Conservation (phyloP, 2,888 invertebrate genomes). For the Drosophila gaucha region DNA sequence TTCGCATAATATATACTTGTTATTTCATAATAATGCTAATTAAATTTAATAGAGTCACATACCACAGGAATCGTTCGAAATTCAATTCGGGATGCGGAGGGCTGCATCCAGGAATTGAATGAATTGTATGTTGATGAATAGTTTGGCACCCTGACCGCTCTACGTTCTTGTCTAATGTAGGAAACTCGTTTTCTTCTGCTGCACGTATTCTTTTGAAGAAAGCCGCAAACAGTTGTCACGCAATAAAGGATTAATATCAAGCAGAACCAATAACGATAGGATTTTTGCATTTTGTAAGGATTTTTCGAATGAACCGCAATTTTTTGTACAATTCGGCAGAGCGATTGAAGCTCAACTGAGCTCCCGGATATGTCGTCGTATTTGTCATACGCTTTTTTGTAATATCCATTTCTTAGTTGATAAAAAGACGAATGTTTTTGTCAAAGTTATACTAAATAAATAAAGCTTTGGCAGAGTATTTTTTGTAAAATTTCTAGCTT, state of each 20-base stretch:
- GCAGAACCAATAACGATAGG: neutral
- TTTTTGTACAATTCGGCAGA: neutral
- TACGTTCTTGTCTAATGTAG: neutral
- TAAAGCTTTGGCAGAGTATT: no score
- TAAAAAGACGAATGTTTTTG: neutral
- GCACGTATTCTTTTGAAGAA: neutral
- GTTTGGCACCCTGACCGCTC: neutral
- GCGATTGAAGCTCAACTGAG: constrained; percentile 25
- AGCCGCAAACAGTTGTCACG: neutral
- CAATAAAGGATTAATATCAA: neutral
- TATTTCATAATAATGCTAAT: neutral
- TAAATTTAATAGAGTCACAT: no score
- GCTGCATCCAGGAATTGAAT: no score
- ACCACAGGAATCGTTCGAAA: neutral
- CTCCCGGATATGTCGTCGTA: neutral
- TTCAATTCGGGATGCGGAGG: no score
- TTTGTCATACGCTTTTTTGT: neutral
- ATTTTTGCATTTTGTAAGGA: neutral
- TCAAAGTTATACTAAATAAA: neutral
- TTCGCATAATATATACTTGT: neutral
- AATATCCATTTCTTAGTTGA: constrained; percentile 22
- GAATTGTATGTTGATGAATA: no score
- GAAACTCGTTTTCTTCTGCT: neutral
- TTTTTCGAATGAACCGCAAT: neutral
- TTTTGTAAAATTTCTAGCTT: no score